phyloP scores from a whole-genome alignment of 2,888 invertebrate genomes.

The Macrosoma leucophasiata region DNA sequence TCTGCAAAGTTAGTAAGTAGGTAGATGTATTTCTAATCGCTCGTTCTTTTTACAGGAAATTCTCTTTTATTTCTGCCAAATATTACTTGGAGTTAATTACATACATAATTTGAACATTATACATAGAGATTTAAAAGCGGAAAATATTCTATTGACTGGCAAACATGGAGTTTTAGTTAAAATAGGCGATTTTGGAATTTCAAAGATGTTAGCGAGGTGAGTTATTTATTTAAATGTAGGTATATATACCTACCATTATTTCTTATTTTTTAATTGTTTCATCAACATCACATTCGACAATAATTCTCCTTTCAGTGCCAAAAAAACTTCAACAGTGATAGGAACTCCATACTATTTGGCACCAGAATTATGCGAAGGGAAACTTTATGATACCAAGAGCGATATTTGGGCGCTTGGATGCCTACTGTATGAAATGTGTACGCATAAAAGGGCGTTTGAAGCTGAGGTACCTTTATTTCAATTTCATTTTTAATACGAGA shows the following conservation, averaged over 20 bases:
- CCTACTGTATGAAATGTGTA: slow-evolving; percentile 86
- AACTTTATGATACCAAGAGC: slow-evolving; percentile 85
- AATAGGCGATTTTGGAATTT: slow-evolving; percentile 91
- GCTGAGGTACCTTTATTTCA: slow-evolving; percentile 72
- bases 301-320: no score
- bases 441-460: slow-evolving; percentile 83
- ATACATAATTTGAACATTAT: slow-evolving; percentile 86
- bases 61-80: slow-evolving; percentile 81
- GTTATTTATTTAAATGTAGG: slow-evolving; percentile 7
- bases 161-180: slow-evolving; percentile 80
- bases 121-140: slow-evolving; percentile 89
- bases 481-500: no score
- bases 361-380: slow-evolving; percentile 87
- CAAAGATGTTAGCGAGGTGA: slow-evolving; percentile 81
- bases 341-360: slow-evolving; percentile 90
- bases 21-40: no score
- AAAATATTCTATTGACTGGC: slow-evolving; percentile 87
- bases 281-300: no score
- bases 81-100: slow-evolving; percentile 85
- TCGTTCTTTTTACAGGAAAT: slow-evolving; percentile 73
- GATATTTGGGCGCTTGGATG: slow-evolving; percentile 93
- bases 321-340: slow-evolving; percentile 78
- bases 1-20: no score
- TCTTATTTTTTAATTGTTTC: no score
- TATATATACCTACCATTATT: slow-evolving; percentile 1